A percentile compares a stretch with the other conserved stretches of the same genome.
Evolutionary conservation across 2,888 invertebrate genomes (phyloP).

Genomic region (Agonopterix heracliana): DNA sequence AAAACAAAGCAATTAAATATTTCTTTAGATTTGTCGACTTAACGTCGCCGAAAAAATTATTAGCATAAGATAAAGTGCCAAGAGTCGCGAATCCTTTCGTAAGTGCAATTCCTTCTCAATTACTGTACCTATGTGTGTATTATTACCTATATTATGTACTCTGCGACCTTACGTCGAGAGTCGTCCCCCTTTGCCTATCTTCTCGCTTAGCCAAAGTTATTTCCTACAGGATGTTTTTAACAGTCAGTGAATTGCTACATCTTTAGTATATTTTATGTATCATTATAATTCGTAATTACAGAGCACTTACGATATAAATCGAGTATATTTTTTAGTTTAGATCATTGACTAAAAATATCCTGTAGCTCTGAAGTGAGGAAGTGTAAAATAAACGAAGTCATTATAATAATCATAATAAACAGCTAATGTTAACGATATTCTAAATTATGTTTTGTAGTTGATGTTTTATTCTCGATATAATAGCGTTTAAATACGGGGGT

Average conservation of each 20-base stretch:
- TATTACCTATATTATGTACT: constrained; percentile 11
- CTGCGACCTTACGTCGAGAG: constrained; percentile 6
- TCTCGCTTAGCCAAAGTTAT: constrained; percentile 39
- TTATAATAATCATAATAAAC: constrained; percentile 20
- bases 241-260: background rate
- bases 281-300: background rate
- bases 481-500: constrained; percentile 25
- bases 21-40: too few species aligned
- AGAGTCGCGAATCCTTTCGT: constrained; percentile 57
- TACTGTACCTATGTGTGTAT: constrained; percentile 28
- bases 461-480: constrained; percentile 53
- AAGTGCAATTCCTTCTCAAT: constrained; percentile 69
- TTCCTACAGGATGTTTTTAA: constrained; percentile 38
- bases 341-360: constrained; percentile 30
- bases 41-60: constrained; percentile 15
- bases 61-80: constrained; percentile 72
- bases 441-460: constrained; percentile 67
- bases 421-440: constrained; percentile 44
- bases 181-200: constrained; percentile 5
- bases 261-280: background rate
- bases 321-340: background rate
- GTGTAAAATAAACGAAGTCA: constrained; percentile 33
- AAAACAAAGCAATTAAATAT: constrained; percentile 14
- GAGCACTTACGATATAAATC: background rate
- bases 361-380: constrained; percentile 43